phyloP scores from a whole-genome alignment of 2,888 invertebrate species.

The Sepioteuthis lessoniana region DNA sequence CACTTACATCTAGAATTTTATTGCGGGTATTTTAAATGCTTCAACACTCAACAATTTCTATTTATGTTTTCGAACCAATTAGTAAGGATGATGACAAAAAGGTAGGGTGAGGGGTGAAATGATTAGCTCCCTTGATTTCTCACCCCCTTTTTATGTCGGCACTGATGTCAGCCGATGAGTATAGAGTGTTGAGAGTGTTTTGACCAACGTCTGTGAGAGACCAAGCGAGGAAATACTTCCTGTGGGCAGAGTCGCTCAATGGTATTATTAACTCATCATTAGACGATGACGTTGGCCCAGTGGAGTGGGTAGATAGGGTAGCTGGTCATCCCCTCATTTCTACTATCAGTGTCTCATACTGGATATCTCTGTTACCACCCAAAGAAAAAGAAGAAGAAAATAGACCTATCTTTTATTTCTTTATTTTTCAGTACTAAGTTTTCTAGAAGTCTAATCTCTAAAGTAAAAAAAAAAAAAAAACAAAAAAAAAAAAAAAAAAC shows the following conservation, averaged over 20 bases:
- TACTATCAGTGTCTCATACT: neutral
- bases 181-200: neutral
- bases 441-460: neutral
- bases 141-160: neutral
- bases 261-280: neutral
- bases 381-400: neutral
- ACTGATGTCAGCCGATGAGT: neutral
- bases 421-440: neutral
- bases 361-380: neutral
- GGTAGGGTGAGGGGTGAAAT: neutral
- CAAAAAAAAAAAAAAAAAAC: too few species aligned
- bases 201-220: neutral
- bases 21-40: too few species aligned
- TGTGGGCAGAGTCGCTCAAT: neutral
- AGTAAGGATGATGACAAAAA: neutral
- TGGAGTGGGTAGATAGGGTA: neutral
- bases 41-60: too few species aligned
- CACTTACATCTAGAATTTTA: too few species aligned
- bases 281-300: neutral
- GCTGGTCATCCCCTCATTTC: neutral
- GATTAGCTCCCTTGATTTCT: neutral
- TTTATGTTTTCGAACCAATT: neutral
- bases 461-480: too few species aligned
- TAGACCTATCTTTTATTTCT: neutral
- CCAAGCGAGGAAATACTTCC: constrained; percentile 8